Evolutionary conservation across 1,140 invertebrate species (phyloP).

Genomic region (Metaphire vulgaris): DNA sequence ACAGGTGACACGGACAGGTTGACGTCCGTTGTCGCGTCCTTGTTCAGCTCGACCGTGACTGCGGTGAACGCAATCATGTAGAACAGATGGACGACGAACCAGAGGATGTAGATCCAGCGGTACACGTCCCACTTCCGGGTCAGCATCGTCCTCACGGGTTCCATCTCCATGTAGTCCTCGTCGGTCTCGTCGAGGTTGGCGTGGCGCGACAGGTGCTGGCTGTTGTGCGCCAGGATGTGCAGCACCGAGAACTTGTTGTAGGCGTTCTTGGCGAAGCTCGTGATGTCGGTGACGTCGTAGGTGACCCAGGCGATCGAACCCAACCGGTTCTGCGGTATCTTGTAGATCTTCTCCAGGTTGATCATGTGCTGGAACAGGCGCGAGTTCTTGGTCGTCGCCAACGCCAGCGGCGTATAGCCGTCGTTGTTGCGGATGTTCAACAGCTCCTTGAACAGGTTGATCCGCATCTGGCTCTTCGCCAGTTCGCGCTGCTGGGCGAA

Average conservation of each 20-base stretch:
- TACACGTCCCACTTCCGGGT: constrained; percentile 19
- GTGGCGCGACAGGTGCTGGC: background rate
- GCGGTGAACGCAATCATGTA: constrained; percentile 13
- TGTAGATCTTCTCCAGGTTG: constrained; percentile 23
- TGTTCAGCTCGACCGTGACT: constrained; percentile 12
- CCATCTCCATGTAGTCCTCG: constrained; percentile 8
- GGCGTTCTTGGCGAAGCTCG: constrained; percentile 9
- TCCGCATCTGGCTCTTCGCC: background rate
- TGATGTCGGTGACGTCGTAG: constrained; percentile 19
- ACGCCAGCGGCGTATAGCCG: constrained; percentile 7
- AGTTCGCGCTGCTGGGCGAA: background rate
- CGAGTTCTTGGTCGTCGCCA: constrained; percentile 6
- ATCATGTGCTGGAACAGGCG: constrained; percentile 6
- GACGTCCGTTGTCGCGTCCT: background rate
- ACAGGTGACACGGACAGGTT: background rate
- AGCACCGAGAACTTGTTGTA: constrained; percentile 26
- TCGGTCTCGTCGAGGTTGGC: background rate
- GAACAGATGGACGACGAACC: constrained; percentile 13
- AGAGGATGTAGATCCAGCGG: constrained; percentile 19
- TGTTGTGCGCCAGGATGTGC: constrained; percentile 16
- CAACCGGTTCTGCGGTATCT: constrained; percentile 17
- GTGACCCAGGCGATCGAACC: constrained; percentile 23
- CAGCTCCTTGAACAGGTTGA: constrained; percentile 1
- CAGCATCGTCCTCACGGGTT: constrained; percentile 15
- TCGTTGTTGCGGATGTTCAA: constrained; percentile 5